Evolutionary conservation across 2,797 vertebrate genomes (phyloP), one percentile per base, ranked within the genome.

Genomic region (Netta rufina): DNA sequence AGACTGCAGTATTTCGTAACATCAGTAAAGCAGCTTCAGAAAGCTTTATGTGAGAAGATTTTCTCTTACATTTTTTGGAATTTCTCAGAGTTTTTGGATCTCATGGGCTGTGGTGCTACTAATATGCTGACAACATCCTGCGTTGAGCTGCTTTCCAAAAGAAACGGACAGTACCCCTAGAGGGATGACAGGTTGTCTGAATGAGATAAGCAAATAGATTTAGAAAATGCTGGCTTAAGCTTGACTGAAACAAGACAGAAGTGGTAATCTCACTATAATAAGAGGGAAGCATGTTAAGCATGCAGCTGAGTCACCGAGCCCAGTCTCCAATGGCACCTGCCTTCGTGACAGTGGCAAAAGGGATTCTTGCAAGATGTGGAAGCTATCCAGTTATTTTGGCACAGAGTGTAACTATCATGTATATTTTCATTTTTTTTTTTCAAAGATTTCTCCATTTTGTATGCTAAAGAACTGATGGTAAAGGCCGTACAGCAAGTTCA

Each of bases 131-230:
- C 92, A 94, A 45, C 71, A 92, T 96, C 94, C 90, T 94, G 88
- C 77, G 95, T 79, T 66, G 77, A 95, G 36, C 71, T 79, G 88
- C 90, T 89, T 93, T 90, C 93, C 76, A 74, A 79, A 81, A 90
- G 78, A 70, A 92, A 86, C 16, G 81, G 75, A 69, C 86, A 89
- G 86, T 92, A 92, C 71, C 90, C 94, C 96, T 93, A 73, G 90
- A 85, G 96, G 78, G 93, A 74, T 83, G 90, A 92, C 94, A 96
- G 95, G 93, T 95, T 96, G 93, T 84, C 90, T 74, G 90, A 84
- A 90, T 96, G 96, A 95, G 95, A 96, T 95, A 96, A 96, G 92
- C 74, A 93, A 93, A 87, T 93, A 83, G 90, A 95, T 94, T 93
- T 95, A 95, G 94, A 96, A 96, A 96, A 74, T 90, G 90, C 93